Evolutionary conservation across 2,113 vertebrate species (phyloP), one percentile per base, ranked within the genome.

Genomic region (Phoenicopterus ruber): DNA sequence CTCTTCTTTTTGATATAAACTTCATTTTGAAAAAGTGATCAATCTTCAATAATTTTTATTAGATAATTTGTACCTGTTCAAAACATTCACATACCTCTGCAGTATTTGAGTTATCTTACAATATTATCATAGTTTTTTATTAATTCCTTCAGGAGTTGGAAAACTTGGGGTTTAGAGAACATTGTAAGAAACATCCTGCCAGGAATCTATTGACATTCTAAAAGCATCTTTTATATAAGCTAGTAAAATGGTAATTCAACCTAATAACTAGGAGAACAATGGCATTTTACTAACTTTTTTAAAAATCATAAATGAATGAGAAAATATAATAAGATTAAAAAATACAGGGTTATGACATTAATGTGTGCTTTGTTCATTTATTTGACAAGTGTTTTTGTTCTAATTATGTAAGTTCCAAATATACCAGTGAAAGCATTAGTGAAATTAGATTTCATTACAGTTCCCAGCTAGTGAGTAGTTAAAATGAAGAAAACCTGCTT

Each of bases 341-440:
- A 89, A 80, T 91, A 50, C 28, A 20, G 49, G 55, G 65, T 93
- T 94, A 85, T 95, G 94, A 87, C 95, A 95, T 87, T 82, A 96
- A 93, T 26, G 17, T 65, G 46, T 87, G 78, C 95, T 94, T 94
- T 96, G 86, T 89, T 95, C 91, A 54, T 94, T 82, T 92, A 85
- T 93, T 91, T 96, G 95, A 95, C 91, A 94, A 89, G 96, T 70
- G 42, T 1, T 95, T 95, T 97, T 88, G 46, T 91, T 94, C 93
- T 91, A 94, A 96, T 95, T 95, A 93, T 85, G 67, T 91, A 90
- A 91, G 78, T 91, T 95, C 93, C 86, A 94, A 95, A 94, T 97
- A 93, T 94, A 94, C 58, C 82, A 58, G 50, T 47, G 76, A 90
- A 90, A 91, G 86, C 81, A 73, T 91, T 89, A 91, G n/a, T 80